Evolutionary conservation across 2,113 vertebrate species (phyloP), one percentile per base, ranked within the genome.

Genomic region (Psephotus haematonotus): DNA sequence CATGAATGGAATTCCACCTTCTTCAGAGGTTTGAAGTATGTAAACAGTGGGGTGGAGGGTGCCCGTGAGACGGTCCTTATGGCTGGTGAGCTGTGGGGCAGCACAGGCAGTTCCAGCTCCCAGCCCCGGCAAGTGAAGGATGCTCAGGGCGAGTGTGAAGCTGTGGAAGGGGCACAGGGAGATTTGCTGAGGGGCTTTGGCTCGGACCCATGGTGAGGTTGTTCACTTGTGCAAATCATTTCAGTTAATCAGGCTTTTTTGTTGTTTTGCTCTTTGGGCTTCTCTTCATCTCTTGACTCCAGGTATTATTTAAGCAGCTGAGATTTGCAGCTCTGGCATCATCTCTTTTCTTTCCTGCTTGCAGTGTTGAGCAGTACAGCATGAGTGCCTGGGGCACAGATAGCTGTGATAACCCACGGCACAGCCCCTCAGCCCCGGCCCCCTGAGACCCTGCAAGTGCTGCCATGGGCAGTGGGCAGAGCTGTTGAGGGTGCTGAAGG

Each of bases 101-200:
- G 75, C 55, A 71, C 63, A 78, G 60, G 35, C 33, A 62, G 70
- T 49, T 76, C 68, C 75, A 0, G 28, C 49, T 52, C 63, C 60
- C 2, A 10, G 41, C 23, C 74, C 41, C 19, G 7, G 67, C 24
- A 63, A 53, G 33, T 37, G 57, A 17, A 9, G 87, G 92, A 12
- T 75, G 89, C 83, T 71, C 70, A 3, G 82, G 55, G 46, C 1
- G 4, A 57, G 7, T 17, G 44, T 28, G 79, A 55, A 52, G 55
- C 60, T 2, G 7, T 39, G 3, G 1, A 33, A 60, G 68, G 52
- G 39, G 3, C 10, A 0, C 0, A 17, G 6, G 2, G 39, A 12
- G 18, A 2, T 16, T 16, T 41, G 37, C 49, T 28, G 55, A 28
- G 23, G 41, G 46, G 46, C 3, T 47, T 69, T 2, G 3, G 31